Base-by-base conservation (phyloP, 2,113 vertebrate genomes). In the Poeciliopsis retropinna region DNA sequence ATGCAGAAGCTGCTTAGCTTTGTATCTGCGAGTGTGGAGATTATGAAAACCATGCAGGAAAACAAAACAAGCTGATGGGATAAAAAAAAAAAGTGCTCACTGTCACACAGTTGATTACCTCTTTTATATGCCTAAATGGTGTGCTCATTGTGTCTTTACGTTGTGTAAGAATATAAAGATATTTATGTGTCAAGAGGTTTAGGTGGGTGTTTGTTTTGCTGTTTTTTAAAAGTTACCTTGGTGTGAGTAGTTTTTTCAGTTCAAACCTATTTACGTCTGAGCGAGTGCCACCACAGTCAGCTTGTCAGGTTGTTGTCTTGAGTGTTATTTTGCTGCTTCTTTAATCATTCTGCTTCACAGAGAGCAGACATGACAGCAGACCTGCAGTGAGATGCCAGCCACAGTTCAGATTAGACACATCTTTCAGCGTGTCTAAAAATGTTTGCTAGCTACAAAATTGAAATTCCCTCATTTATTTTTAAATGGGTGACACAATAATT, bases 261-360 rank as follows among this genome's bases (percentile, higher is more conserved):
- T 83, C 64, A 73, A 12, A 64, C 80, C 72, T 88, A 69, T 79
- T 77, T 78, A 66, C 73, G 66, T 86, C 69, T 70, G 22, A 73
- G 39, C 62, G 29, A 32, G 57, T 30, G 51, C 73, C 80, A 65
- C 60, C 70, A 70, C 76, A 78, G 67, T 75, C 28, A 81, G 39
- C 71, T 81, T 87, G 86, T 87, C 84, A 84, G 60, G 51, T 44
- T 64, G 73, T 73, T 80, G 70, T 71, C 75, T 78, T 83, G 75
- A 72, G 63, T 72, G 67, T 82, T 80, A 63, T 41, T 80, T 75
- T 64, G 61, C 78, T 74, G 62, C 71, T 70, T 64, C 83, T 86
- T 87, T 81, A 88, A 91, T 88, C 85, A 75, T 72, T 84, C 72
- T 70, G 70, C 79, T 60, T 85, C 70, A 73, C 62, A 79, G 57